Evolutionary conservation across 2,888 invertebrate species (phyloP).

Genomic region (Drosophila neonasuta): DNA sequence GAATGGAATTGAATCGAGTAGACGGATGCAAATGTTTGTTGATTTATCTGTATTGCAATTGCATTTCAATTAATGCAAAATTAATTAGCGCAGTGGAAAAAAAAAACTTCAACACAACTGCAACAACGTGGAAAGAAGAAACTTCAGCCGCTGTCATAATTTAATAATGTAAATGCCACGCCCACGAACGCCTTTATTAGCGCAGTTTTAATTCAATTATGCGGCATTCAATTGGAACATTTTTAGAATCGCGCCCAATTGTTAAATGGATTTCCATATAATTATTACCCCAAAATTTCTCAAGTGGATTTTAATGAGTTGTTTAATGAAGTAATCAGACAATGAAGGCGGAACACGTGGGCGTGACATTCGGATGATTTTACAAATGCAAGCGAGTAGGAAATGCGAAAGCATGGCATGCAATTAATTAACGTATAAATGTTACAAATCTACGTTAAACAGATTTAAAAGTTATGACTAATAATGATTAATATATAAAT

Average conservation of each 20-base stretch:
- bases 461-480: too few species aligned
- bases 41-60: constrained; percentile 50
- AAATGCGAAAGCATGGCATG: constrained; percentile 1
- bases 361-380: neutral
- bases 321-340: constrained; percentile 3
- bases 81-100: constrained; percentile 54
- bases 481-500: too few species aligned
- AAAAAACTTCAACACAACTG: constrained; percentile 4
- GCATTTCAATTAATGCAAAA: constrained; percentile 65
- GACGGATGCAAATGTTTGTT: constrained; percentile 40
- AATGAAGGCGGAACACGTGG: neutral
- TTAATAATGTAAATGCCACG: constrained; percentile 29
- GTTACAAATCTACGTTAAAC: too few species aligned
- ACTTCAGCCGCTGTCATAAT: constrained; percentile 21
- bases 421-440: neutral
- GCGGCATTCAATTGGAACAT: constrained; percentile 57
- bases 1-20: neutral
- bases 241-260: constrained; percentile 33
- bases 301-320: constrained; percentile 18
- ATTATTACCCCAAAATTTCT: constrained; percentile 29
- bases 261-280: constrained; percentile 39
- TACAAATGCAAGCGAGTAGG: neutral
- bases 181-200: constrained; percentile 44
- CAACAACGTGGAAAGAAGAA: constrained; percentile 10
- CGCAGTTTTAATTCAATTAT: constrained; percentile 55